Conservation (phyloP, 2,113 vertebrate genomes). For the Gymnocephalus cernua region DNA sequence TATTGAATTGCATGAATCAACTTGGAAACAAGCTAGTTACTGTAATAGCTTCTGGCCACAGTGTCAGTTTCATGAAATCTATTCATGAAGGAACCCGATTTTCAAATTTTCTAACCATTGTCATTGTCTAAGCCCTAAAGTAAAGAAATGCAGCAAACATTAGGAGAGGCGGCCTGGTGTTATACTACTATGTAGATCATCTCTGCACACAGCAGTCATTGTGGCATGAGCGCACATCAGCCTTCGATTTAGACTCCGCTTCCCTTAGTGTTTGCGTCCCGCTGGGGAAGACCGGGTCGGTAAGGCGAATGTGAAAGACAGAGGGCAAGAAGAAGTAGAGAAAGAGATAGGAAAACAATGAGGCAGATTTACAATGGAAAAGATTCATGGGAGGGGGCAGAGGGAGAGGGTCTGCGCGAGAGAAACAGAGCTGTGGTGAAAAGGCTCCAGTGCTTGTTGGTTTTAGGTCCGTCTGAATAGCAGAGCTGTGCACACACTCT, state of each 20-base stretch:
- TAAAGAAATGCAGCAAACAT: constrained; percentile 41
- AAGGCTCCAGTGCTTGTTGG: constrained; percentile 75
- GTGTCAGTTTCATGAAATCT: constrained; percentile 54
- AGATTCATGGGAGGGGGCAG: constrained; percentile 39
- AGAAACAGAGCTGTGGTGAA: constrained; percentile 66
- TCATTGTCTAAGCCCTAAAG: not conserved
- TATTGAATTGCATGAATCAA: constrained; percentile 74
- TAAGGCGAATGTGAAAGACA: constrained; percentile 60
- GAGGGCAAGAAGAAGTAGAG: constrained; percentile 50
- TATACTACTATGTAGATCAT: constrained; percentile 37
- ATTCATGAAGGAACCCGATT: constrained; percentile 36
- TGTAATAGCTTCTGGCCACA: constrained; percentile 55
- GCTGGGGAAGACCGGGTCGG: constrained; percentile 15
- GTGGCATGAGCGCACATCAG: constrained; percentile 19
- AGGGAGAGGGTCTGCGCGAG: constrained; percentile 32
- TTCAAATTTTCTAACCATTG: constrained; percentile 28
- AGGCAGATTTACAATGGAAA: constrained; percentile 66
- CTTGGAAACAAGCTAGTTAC: constrained; percentile 46
- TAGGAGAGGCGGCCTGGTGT: not conserved
- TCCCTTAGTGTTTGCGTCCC: constrained; percentile 22
- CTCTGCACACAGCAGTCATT: constrained; percentile 45
- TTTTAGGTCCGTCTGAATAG: constrained; percentile 78
- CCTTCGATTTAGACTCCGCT: constrained; percentile 3
- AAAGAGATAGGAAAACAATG: constrained; percentile 75
- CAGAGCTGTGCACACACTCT: constrained; percentile 78